Evolutionary conservation across 2,797 vertebrate species (phyloP), one percentile per base, ranked within the genome.

Genomic region (Pipistrellus nathusii): DNA sequence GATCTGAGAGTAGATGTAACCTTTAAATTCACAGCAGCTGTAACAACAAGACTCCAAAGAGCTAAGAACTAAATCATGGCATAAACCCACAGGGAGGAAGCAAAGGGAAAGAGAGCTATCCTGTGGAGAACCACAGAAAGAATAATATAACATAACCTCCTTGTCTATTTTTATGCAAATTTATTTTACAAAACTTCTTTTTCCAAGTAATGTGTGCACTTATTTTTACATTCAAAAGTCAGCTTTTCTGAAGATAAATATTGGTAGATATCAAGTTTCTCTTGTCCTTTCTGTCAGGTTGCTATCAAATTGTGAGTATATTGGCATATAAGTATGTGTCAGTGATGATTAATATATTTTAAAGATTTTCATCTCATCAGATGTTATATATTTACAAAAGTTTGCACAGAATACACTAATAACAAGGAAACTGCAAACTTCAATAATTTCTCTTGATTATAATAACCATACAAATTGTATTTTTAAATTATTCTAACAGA

Each of bases 401-500:
- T 85, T 64, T 90, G 8, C 73, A 85, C 14, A 72, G n/a, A 62
- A 78, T 30, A 77, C 23, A 66, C 13, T 17, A 7, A 85, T 88
- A 75, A 72, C 94, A 85, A 84, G 30, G 72, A 77, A 92, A 64
- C 15, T 72, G 25, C 23, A 90, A 80, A 21, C 57, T 86, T 90
- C 73, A 82, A 32, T 90, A 72, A 90, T 64, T 93, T 93, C 41
- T 93, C 32, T 93, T 90, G 21, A 82, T 90, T 88, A 82, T 88
- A 44, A 75, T 95, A 92, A 68, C 51, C 57, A 80, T 51, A 51
- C 15, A 48, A 55, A 91, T 41, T 92, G 38, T 7, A 85, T 75
- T 94, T 96, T 83, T 23, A 80, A 89, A 85, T 91, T 95, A 94
- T 80, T 86, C 38, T 55, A 44, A 91, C 48, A 92, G 32, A 6